A percentile compares a stretch with the other conserved stretches of the same genome.
These are phyloP conservation scores for Drosophila leonis DNA, from an alignment of 2,888 invertebrate species.

Conservation along the genomic window DNA sequence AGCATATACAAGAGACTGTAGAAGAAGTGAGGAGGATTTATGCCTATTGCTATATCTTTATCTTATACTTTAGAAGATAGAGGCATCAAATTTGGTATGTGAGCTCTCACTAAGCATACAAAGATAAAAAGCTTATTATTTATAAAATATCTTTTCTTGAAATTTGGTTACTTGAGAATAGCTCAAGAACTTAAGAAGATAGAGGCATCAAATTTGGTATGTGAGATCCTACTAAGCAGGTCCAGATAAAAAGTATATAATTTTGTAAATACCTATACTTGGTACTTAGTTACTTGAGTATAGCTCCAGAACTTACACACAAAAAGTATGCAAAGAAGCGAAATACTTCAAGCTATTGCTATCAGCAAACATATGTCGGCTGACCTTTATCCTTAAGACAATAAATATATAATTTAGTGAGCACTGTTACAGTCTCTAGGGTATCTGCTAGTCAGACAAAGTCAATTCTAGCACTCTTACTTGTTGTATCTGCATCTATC, in stretches of 20 bases:
- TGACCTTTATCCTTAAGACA: too few species aligned
- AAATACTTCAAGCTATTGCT: neutral
- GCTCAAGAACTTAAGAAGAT: too few species aligned
- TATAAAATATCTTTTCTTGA: neutral
- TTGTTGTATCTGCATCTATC: conserved; percentile 16
- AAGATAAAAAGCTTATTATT: too few species aligned
- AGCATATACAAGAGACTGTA: too few species aligned
- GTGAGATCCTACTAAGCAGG: neutral
- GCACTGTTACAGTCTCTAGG: neutral
- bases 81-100: neutral
- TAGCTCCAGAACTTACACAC: too few species aligned
- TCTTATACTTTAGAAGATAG: too few species aligned
- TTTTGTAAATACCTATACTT: neutral
- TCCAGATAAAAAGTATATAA: too few species aligned
- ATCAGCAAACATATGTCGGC: neutral
- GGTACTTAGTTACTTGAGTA: too few species aligned
- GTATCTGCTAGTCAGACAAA: neutral
- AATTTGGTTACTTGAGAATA: neutral
- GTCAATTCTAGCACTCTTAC: neutral
- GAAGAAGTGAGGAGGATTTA: neutral
- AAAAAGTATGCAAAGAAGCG: neutral
- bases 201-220: neutral
- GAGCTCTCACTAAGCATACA: neutral
- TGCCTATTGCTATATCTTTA: too few species aligned
- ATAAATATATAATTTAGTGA: neutral